Base-by-base conservation (phyloP, 2,797 vertebrate species). In the Tapirus indicus region DNA sequence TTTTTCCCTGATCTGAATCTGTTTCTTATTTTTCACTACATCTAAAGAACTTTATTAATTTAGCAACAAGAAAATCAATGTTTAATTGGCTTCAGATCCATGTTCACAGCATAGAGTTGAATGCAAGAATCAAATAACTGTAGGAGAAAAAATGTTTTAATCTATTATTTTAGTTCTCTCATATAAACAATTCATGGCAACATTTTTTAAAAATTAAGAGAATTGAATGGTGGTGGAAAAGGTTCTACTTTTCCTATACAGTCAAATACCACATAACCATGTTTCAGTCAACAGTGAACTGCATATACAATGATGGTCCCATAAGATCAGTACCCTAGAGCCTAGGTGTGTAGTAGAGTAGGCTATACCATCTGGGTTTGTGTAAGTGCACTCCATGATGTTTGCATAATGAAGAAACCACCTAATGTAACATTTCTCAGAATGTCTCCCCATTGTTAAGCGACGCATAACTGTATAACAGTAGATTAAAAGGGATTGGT, bases 21-120 rank as follows among this genome's bases (percentile, higher is more conserved):
- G 14, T 97, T 98, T 96, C 87, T 97, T 88, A 96, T 92, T 98
- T 97, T 83, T 69, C 38, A 60, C 41, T 68, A 97, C 77, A 97
- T 92, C 68, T 82, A 95, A 82, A 4, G 0, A 94, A 98, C 88
- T 78, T 92, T 94, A 94, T 91, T 97, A 97, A 98, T 96, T 93
- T 91, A 97, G 92, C 91, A 97, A 69, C 21, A 97, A 91, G 89
- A 95, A 87, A 96, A 75, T 95, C 97, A 97, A 98, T 97, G 93
- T 96, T 97, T 97, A 97, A 98, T 97, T 98, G 93, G 66, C 91
- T 98, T 96, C 93, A 95, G 92, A 95, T 94, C 96, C 35, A n/a
- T 88, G 96, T 93, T 94, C 94, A 89, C 95, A 80, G 94, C 64
- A 94, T 14, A 49, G 38, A 32, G 17, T 79, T 90, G 90, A 80